Percentiles rank a stretch among this genome's conserved stretches.
Conservation (phyloP, 2,888 invertebrate genomes). For the Drosophila meridiana region DNA sequence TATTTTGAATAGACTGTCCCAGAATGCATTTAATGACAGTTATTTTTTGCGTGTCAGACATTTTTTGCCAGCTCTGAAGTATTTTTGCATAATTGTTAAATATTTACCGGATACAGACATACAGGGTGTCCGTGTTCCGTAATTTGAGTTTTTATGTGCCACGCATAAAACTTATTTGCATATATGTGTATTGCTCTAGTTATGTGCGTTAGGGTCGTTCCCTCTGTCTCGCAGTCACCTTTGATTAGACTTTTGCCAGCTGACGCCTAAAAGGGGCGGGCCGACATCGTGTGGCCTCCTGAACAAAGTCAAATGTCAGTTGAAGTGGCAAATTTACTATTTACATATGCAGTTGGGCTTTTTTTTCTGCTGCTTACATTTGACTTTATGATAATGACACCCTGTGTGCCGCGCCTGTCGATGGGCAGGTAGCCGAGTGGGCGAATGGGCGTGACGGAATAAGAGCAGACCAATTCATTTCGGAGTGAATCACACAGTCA, state of each 20-base stretch:
- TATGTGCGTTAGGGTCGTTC: neutral
- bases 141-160: constrained; percentile 11
- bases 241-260: constrained; percentile 51
- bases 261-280: constrained; percentile 16
- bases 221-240: constrained; percentile 5
- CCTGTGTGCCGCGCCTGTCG: constrained; percentile 27
- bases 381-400: constrained; percentile 61
- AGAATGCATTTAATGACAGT: constrained; percentile 16
- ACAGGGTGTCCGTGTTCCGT: constrained; percentile 42
- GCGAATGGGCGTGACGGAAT: constrained; percentile 26
- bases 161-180: constrained; percentile 42
- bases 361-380: constrained; percentile 39
- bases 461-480: constrained; percentile 68
- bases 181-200: constrained; percentile 14
- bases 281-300: constrained; percentile 11
- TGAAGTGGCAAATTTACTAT: constrained; percentile 32
- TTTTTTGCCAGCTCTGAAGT: constrained; percentile 15
- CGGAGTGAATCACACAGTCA: constrained; percentile 46
- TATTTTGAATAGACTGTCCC: constrained; percentile 29
- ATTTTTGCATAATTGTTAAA: constrained; percentile 57
- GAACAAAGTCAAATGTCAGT: constrained; percentile 35
- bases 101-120: constrained; percentile 26
- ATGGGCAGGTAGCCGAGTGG: neutral
- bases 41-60: constrained; percentile 16
- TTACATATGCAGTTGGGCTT: constrained; percentile 49